Conservation (phyloP, 1,140 invertebrate genomes). For the Ceratina australensis region DNA sequence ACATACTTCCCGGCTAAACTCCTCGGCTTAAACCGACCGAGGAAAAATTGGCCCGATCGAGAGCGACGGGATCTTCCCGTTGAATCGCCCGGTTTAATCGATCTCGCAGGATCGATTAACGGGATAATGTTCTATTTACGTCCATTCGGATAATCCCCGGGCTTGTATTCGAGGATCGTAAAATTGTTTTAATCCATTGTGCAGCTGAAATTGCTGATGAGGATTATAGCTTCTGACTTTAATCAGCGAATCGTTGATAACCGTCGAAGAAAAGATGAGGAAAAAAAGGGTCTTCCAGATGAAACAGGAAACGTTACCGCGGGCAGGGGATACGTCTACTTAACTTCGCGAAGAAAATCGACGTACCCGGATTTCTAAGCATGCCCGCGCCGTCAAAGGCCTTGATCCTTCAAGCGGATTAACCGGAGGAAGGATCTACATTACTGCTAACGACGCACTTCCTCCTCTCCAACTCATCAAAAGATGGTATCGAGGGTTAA, state of each 20-base stretch:
- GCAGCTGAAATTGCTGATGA: no score
- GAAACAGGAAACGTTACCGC: no score
- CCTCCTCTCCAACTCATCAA: neutral
- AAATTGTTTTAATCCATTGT: neutral
- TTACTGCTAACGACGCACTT: constrained; percentile 24
- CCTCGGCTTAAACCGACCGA: constrained; percentile 28
- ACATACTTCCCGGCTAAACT: constrained; percentile 39
- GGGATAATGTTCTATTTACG: neutral
- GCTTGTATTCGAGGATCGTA: neutral
- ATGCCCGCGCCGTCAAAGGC: neutral
- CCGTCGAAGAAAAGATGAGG: no score
- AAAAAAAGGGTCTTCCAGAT: no score
- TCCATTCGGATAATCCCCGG: neutral
- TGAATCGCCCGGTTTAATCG: neutral
- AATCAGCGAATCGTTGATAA: no score
- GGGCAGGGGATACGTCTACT: no score
- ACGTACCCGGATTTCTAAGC: neutral
- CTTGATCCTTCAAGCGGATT: constrained; percentile 29
- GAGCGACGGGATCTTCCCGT: neutral
- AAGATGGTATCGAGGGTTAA: neutral
- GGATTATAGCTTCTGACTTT: no score
- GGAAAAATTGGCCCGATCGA: constrained; percentile 12
- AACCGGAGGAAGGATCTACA: neutral
- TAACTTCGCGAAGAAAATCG: neutral
- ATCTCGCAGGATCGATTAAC: neutral